Percentiles rank a stretch among this genome's conserved stretches.
These are phyloP conservation scores for Phylloscopus trochiloides DNA, from an alignment of 2,113 vertebrate genomes.

Conservation along the genomic window DNA sequence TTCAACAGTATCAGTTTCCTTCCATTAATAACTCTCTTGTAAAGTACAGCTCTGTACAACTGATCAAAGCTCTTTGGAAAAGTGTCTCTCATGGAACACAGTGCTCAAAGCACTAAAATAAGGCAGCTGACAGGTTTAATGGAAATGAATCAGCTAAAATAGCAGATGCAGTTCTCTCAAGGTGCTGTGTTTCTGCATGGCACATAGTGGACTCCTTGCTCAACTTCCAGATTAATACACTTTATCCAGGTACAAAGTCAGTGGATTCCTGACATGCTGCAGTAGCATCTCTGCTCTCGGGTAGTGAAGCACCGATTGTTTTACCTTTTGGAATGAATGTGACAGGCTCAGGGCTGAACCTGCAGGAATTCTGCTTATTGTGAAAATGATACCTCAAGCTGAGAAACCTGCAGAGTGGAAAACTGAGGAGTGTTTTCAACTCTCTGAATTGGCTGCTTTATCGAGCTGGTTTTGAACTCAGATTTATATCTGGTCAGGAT, in stretches of 20 bases:
- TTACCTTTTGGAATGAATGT: neutral
- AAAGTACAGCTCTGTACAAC: neutral
- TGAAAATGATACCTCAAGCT: neutral
- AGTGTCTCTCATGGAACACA: neutral
- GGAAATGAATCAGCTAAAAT: neutral
- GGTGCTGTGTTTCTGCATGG: neutral
- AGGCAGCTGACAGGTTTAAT: neutral
- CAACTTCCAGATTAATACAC: neutral
- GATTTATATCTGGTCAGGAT: neutral
- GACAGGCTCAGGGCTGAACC: neutral
- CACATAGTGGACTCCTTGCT: neutral
- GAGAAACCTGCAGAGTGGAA: neutral
- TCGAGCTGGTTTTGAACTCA: neutral
- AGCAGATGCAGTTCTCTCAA: neutral
- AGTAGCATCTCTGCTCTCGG: neutral
- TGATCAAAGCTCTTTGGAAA: neutral
- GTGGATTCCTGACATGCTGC: neutral
- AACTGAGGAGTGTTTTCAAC: neutral
- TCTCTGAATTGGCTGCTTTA: neutral
- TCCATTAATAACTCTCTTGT: neutral
- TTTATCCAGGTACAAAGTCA: neutral
- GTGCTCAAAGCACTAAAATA: neutral
- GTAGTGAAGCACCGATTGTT: fast-evolving
- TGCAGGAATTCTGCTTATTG: neutral
- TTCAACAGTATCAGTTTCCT: neutral